phyloP scores from a whole-genome alignment of 30 jellyfish, hydroid and myxozoan species.

The Turritopsis rubra region DNA sequence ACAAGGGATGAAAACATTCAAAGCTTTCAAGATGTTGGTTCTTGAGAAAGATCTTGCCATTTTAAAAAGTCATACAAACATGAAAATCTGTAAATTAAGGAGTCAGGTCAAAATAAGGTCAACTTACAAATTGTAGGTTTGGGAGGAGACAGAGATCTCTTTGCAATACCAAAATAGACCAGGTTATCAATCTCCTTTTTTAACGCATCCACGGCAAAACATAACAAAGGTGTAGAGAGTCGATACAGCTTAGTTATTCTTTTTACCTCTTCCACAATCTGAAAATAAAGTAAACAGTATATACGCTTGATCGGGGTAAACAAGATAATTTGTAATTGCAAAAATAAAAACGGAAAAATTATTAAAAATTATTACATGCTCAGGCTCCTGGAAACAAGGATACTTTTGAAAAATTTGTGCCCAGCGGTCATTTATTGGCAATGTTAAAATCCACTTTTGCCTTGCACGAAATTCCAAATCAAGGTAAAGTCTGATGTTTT shows the following conservation, averaged over 20 bases:
- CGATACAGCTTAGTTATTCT: no score
- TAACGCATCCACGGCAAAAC: background rate
- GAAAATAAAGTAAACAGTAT: background rate
- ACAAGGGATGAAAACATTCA: no score
- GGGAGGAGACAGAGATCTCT: background rate
- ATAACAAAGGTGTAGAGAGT: background rate
- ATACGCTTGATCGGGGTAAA: no score
- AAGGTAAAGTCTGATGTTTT: background rate
- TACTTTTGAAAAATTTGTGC: background rate
- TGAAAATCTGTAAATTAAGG: no score
- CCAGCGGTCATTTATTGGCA: background rate
- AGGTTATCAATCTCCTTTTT: background rate
- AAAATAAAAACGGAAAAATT: no score
- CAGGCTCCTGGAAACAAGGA: background rate
- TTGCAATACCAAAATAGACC: background rate
- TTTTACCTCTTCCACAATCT: background rate
- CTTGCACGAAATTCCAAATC: background rate
- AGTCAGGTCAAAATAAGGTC: no score
- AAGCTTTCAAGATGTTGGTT: no score
- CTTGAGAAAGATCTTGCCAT: no score
- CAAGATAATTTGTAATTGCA: no score
- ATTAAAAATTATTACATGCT: background rate
- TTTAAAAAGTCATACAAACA: no score
- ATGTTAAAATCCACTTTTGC: background rate
- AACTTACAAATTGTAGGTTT: no score